Evolutionary conservation across 1,140 invertebrate genomes (phyloP).

Genomic region (Bombus confusus): DNA sequence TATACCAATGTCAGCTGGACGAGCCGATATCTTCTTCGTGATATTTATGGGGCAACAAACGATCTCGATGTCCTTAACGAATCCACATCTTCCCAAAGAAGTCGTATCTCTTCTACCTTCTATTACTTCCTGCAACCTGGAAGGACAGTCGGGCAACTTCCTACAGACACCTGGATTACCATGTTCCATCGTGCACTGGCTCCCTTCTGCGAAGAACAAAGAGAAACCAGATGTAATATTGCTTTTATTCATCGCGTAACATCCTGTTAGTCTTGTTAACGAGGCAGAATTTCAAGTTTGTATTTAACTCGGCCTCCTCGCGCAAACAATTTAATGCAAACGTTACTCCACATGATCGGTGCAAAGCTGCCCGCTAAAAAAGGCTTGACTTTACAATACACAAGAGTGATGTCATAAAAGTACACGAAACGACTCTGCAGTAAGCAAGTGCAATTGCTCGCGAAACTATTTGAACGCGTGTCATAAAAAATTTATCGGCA

Average conservation of each 20-base stretch:
- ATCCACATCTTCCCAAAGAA: slow-evolving; percentile 72
- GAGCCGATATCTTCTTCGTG: neutral
- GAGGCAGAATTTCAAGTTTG: neutral
- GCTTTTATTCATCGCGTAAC: neutral
- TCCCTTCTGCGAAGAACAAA: slow-evolving; percentile 68
- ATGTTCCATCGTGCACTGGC: slow-evolving; percentile 65
- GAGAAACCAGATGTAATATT: neutral
- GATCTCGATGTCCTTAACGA: slow-evolving; percentile 69
- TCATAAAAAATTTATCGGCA: neutral
- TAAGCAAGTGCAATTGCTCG: neutral
- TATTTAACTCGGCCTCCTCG: neutral
- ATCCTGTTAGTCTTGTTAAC: neutral
- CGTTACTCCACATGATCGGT: neutral
- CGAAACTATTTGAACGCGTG: neutral
- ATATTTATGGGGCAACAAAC: slow-evolving; percentile 73
- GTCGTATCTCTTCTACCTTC: slow-evolving; percentile 60
- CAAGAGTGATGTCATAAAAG: neutral
- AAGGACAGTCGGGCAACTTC: slow-evolving; percentile 71
- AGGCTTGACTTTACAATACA: neutral
- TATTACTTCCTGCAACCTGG: slow-evolving; percentile 65
- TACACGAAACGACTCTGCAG: neutral
- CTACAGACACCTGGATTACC: slow-evolving; percentile 70
- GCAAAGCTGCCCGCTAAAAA: neutral
- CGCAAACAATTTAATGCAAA: neutral
- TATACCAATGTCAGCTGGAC: slow-evolving; percentile 52